These are phyloP conservation scores for Aphrophora alni DNA, from an alignment of 2,888 invertebrate species.

Conservation along the genomic window DNA sequence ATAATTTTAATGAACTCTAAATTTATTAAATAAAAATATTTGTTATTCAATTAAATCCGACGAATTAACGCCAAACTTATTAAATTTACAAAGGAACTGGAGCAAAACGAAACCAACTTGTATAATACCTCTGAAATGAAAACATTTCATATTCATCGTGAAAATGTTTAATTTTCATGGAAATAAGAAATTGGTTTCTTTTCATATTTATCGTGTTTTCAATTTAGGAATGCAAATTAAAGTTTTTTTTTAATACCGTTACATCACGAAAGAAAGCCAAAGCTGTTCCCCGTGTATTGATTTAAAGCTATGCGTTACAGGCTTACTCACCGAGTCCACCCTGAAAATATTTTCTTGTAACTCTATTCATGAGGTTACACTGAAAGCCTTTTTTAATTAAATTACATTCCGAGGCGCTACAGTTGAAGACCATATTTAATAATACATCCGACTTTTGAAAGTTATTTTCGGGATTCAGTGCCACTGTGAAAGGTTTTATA, in stretches of 20 bases:
- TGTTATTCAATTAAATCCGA: too few species aligned
- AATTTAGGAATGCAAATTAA: background rate
- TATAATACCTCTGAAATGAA: background rate
- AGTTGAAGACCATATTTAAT: background rate
- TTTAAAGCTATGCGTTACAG: background rate
- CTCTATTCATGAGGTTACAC: background rate
- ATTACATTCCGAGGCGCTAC: background rate
- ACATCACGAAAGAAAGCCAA: background rate
- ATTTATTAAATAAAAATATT: too few species aligned
- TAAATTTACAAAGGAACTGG: too few species aligned
- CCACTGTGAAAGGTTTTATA: background rate
- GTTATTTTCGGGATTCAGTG: background rate
- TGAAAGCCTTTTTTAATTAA: constrained; percentile 9
- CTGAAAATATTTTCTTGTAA: background rate
- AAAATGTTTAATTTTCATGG: background rate
- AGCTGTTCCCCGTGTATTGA: background rate
- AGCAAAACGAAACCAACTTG: background rate
- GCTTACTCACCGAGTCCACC: background rate
- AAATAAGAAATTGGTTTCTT: constrained; percentile 1
- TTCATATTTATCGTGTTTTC: constrained; percentile 6
- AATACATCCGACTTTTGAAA: background rate
- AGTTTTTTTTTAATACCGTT: background rate
- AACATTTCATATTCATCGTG: background rate
- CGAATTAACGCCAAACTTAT: too few species aligned
- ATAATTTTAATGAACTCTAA: too few species aligned